These are phyloP conservation scores for Laticauda colubrina DNA, from an alignment of 2,113 vertebrate species.

Conservation along the genomic window DNA sequence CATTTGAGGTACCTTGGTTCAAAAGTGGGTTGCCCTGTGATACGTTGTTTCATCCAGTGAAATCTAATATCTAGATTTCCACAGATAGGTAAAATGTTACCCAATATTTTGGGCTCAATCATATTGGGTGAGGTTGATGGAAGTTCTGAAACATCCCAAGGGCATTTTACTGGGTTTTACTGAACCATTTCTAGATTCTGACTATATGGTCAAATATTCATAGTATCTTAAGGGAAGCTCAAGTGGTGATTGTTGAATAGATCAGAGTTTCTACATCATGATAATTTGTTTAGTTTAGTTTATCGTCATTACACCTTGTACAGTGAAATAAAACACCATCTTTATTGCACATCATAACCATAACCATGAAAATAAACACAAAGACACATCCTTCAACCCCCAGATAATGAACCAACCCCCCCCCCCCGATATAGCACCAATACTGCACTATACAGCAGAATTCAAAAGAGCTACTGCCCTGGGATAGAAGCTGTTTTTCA, in stretches of 20 bases:
- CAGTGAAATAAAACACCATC: too few species aligned
- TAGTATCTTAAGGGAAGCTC: not conserved
- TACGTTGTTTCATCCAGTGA: not conserved
- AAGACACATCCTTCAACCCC: too few species aligned
- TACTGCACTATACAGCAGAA: too few species aligned
- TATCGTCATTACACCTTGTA: too few species aligned
- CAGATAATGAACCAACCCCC: too few species aligned
- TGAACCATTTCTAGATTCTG: too few species aligned
- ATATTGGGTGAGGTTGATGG: not conserved
- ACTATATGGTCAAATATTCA: not conserved
- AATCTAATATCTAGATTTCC: not conserved
- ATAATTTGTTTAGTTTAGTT: too few species aligned
- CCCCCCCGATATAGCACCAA: too few species aligned
- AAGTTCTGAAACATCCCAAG: not conserved
- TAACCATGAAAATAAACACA: too few species aligned
- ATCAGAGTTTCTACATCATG: not conserved
- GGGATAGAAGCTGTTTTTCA: too few species aligned
- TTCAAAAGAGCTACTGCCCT: too few species aligned
- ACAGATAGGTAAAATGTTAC: not conserved
- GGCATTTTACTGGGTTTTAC: not conserved
- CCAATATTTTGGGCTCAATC: not conserved
- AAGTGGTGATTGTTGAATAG: not conserved
- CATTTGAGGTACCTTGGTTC: not conserved
- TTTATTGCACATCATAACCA: too few species aligned
- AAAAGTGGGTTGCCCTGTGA: not conserved